Evolutionary conservation across 1,140 invertebrate species (phyloP).

Genomic region (Centruroides vittatus): DNA sequence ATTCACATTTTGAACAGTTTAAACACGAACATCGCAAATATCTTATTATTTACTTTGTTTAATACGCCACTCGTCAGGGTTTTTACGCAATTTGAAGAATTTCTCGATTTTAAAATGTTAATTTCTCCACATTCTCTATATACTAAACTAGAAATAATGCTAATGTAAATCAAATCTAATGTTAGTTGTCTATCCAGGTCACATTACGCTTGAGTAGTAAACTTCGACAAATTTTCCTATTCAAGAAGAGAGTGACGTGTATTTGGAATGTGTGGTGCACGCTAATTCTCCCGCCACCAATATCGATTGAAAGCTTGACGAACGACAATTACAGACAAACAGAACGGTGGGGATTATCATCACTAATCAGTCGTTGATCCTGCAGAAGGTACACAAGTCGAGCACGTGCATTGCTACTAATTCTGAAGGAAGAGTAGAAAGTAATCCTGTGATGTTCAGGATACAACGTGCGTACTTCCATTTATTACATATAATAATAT

Average conservation of each 20-base stretch:
- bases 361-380: slow-evolving; percentile 2
- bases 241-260: slow-evolving; percentile 69
- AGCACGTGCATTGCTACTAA: slow-evolving; percentile 8
- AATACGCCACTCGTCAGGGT: too few species aligned
- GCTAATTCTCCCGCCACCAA: slow-evolving; percentile 16
- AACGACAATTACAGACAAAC: neutral
- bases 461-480: slow-evolving; percentile 38
- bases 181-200: slow-evolving; percentile 1
- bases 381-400: slow-evolving; percentile 4
- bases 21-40: too few species aligned
- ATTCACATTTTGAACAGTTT: too few species aligned
- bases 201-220: slow-evolving; percentile 3
- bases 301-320: slow-evolving; percentile 16
- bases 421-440: slow-evolving; percentile 7
- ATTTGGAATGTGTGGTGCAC: slow-evolving; percentile 44
- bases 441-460: slow-evolving; percentile 5
- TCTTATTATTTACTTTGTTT: too few species aligned
- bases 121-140: too few species aligned
- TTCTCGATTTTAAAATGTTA: too few species aligned
- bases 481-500: too few species aligned
- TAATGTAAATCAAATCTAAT: too few species aligned
- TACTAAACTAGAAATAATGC: too few species aligned
- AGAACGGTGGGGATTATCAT: neutral
- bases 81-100: too few species aligned
- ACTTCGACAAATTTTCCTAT: slow-evolving; percentile 29